These are phyloP conservation scores for Macropus fuliginosus DNA, from an alignment of 2,797 vertebrate species.

Conservation along the genomic window DNA sequence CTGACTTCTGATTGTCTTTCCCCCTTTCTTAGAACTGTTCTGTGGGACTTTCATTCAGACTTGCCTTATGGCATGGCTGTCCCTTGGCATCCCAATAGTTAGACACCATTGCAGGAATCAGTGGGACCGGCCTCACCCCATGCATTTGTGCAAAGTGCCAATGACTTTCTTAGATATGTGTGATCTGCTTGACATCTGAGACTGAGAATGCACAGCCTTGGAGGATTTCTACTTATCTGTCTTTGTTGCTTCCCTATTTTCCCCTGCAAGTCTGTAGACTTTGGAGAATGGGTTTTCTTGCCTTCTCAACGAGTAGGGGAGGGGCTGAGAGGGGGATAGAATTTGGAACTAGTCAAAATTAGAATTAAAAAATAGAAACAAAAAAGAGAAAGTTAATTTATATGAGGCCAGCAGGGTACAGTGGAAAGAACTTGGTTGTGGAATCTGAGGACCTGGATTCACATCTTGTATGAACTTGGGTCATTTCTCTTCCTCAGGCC, in stretches of 20 bases:
- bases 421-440: background rate
- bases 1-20: conserved; percentile 5
- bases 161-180: background rate
- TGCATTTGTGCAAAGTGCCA: background rate
- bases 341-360: background rate
- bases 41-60: background rate
- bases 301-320: background rate
- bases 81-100: background rate
- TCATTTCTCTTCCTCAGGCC: background rate
- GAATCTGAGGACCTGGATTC: background rate
- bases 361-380: background rate
- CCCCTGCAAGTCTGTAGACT: background rate
- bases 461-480: background rate
- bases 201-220: background rate
- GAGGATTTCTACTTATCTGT: background rate
- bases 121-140: background rate
- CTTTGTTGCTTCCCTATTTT: background rate
- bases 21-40: background rate
- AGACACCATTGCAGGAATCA: background rate
- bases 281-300: background rate
- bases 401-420: background rate
- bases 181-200: background rate
- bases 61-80: background rate
- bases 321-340: background rate
- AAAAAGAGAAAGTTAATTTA: background rate